phyloP scores from a whole-genome alignment of 1,140 invertebrate genomes.

The Scaptomyza graminum region DNA sequence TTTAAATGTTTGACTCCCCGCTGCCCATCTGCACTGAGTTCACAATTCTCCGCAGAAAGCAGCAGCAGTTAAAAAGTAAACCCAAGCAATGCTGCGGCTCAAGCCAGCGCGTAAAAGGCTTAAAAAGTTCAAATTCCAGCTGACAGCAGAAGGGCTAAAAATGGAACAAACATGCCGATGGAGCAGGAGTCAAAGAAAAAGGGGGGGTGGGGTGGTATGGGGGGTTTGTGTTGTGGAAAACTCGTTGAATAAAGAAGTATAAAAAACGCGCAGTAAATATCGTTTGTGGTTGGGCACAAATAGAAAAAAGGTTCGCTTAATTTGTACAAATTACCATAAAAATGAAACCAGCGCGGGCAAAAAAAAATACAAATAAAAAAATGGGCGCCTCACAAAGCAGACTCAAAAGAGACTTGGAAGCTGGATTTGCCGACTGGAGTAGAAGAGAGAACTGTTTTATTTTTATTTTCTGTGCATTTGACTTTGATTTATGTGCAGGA shows the following conservation, averaged over 20 bases:
- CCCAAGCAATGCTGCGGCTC: constrained; percentile 56
- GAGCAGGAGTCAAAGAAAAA: background rate
- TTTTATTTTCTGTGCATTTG: constrained; percentile 54
- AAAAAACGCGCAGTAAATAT: constrained; percentile 69
- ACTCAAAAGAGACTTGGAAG: background rate
- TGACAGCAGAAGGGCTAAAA: constrained; percentile 63
- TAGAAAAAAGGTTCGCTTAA: constrained; percentile 80
- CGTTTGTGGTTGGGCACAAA: constrained; percentile 78
- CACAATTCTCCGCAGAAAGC: background rate
- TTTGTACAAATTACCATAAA: constrained; percentile 83
- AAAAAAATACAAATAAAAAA: constrained; percentile 26
- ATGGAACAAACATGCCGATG: constrained; percentile 29
- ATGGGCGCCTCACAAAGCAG: constrained; percentile 28
- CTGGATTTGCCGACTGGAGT: background rate
- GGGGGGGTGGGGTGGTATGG: background rate
- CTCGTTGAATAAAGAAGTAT: constrained; percentile 48
- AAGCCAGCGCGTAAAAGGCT: constrained; percentile 78
- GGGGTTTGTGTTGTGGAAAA: constrained; percentile 21
- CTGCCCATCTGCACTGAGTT: background rate
- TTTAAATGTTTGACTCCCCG: constrained; percentile 56
- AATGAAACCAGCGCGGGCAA: constrained; percentile 67
- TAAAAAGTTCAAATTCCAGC: constrained; percentile 82
- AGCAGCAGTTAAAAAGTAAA: constrained; percentile 43
- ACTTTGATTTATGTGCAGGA: constrained; percentile 83
- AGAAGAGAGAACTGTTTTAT: constrained; percentile 51